These are phyloP conservation scores for Amia ocellicauda DNA, from an alignment of 2,113 vertebrate genomes.

Conservation along the genomic window DNA sequence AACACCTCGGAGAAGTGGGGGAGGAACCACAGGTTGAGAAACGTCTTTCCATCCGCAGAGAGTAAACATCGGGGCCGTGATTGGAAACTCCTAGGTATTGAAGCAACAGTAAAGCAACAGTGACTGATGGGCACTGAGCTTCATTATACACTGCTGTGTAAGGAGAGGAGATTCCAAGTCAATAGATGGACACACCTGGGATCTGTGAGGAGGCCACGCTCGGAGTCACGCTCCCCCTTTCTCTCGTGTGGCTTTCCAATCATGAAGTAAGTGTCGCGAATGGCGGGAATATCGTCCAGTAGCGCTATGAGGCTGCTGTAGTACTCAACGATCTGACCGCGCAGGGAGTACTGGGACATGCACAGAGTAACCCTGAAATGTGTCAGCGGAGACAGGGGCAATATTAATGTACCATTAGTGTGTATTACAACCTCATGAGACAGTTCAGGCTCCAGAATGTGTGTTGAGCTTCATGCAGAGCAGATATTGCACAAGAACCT, in stretches of 20 bases:
- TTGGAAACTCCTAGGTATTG: conserved; percentile 46
- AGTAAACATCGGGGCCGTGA: conserved; percentile 39
- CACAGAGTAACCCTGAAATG: conserved; percentile 28
- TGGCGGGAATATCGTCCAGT: conserved; percentile 38
- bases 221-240: conserved; percentile 33
- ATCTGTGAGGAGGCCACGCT: conserved; percentile 40
- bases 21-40: conserved; percentile 68
- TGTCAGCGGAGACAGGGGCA: not conserved
- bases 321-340: conserved; percentile 42
- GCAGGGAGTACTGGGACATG: conserved; percentile 37
- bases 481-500: no score
- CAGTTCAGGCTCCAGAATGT: no score
- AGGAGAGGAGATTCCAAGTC: no score
- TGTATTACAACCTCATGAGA: no score
- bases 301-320: conserved; percentile 44
- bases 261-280: conserved; percentile 50
- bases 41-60: conserved; percentile 53
- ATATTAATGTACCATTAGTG: no score
- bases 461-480: not conserved
- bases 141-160: no score
- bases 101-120: not conserved
- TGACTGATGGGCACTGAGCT: no score
- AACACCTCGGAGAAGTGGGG: conserved; percentile 62
- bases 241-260: conserved; percentile 39
- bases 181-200: conserved; percentile 34